These are phyloP conservation scores for Anthoptus insignis DNA, from an alignment of 2,888 invertebrate genomes.

Conservation along the genomic window DNA sequence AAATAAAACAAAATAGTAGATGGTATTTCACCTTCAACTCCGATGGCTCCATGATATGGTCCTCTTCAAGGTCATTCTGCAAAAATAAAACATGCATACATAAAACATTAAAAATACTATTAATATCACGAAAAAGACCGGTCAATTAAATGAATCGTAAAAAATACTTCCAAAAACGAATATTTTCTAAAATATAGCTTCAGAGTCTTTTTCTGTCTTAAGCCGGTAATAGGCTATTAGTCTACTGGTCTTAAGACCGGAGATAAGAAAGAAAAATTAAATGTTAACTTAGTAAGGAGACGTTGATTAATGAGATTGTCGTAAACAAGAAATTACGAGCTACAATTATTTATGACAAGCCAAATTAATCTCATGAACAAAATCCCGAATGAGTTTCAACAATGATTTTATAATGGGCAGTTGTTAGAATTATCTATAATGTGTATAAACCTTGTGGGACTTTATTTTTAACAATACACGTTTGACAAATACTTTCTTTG, in stretches of 20 bases:
- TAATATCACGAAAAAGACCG: too few species aligned
- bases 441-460: constrained; percentile 11
- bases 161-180: too few species aligned
- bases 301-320: constrained; percentile 58
- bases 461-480: constrained; percentile 11
- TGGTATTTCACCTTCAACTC: too few species aligned
- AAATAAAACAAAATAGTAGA: too few species aligned
- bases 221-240: constrained; percentile 36
- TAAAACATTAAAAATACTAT: too few species aligned
- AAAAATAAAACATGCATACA: too few species aligned
- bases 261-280: constrained; percentile 46
- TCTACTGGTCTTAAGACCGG: constrained; percentile 25
- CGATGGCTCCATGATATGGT: too few species aligned
- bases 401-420: constrained; percentile 25
- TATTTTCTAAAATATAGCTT: neutral
- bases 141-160: too few species aligned
- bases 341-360: constrained; percentile 49
- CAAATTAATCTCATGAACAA: constrained; percentile 48
- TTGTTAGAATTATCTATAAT: constrained; percentile 30
- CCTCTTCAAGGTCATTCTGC: too few species aligned
- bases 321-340: constrained; percentile 58
- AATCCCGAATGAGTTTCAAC: constrained; percentile 28
- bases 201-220: constrained; percentile 16
- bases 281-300: constrained; percentile 43
- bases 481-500: too few species aligned